Conservation (phyloP, 2,797 vertebrate genomes). For the Myotis pilosus region DNA sequence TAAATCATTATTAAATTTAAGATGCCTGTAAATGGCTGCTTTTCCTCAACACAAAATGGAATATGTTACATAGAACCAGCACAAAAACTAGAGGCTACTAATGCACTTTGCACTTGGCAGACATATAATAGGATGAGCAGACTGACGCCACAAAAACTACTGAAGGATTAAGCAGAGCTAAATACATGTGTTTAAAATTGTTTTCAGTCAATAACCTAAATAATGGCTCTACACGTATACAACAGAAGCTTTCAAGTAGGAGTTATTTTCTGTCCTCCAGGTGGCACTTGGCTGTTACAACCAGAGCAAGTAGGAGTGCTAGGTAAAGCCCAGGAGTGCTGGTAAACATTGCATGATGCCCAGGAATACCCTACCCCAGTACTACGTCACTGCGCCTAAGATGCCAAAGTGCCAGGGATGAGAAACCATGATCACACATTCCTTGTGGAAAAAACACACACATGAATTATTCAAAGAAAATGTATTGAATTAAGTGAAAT, state of each 20-base stretch:
- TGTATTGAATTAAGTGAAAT: not conserved
- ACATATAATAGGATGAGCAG: not conserved
- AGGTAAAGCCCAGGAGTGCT: not conserved
- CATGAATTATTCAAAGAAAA: not conserved
- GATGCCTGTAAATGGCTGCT: conserved; percentile 31
- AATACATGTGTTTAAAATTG: accelerated
- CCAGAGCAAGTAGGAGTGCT: accelerated
- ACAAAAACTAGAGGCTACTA: not conserved
- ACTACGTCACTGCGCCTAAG: accelerated
- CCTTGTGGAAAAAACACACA: not conserved
- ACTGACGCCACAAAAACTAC: not conserved
- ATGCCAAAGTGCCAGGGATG: not conserved
- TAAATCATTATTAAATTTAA: conserved; percentile 63
- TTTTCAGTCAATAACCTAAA: not conserved
- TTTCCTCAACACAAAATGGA: conserved; percentile 38
- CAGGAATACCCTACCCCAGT: not conserved
- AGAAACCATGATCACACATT: not conserved
- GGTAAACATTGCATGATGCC: accelerated
- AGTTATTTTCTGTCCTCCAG: not conserved
- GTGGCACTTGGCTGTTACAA: not conserved
- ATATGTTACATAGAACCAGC: not conserved
- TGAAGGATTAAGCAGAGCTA: not conserved
- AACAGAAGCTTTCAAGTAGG: not conserved
- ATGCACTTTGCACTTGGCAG: not conserved
- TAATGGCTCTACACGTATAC: accelerated